phyloP scores from a whole-genome alignment of 2,888 invertebrate genomes.

The Eurytoma californica region DNA sequence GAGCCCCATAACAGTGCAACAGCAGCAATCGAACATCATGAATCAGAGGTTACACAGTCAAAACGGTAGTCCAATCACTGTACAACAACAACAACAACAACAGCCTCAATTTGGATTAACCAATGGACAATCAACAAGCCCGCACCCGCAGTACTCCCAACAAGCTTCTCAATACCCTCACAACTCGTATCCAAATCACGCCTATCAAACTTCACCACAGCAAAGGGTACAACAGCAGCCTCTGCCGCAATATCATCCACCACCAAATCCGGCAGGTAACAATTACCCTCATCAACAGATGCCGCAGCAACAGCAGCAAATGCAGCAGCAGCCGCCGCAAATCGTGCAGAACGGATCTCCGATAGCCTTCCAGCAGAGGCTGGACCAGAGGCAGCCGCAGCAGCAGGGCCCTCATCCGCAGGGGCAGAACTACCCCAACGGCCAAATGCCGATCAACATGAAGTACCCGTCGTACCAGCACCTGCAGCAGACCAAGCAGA shows the following conservation, averaged over 20 bases:
- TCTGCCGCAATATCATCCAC: constrained; percentile 74
- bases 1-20: constrained; percentile 71
- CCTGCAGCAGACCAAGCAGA: constrained; percentile 79
- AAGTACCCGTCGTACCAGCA: constrained; percentile 81
- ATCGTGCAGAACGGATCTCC: constrained; percentile 59
- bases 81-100: constrained; percentile 65
- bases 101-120: constrained; percentile 60
- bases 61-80: constrained; percentile 71
- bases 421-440: constrained; percentile 70
- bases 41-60: constrained; percentile 68
- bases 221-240: constrained; percentile 70
- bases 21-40: constrained; percentile 62
- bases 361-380: constrained; percentile 61
- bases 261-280: constrained; percentile 69
- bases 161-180: constrained; percentile 64
- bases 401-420: constrained; percentile 60
- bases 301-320: constrained; percentile 67
- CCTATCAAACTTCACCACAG: constrained; percentile 66
- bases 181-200: constrained; percentile 64
- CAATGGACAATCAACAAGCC: constrained; percentile 66
- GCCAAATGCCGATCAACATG: constrained; percentile 69
- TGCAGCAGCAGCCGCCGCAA: constrained; percentile 56
- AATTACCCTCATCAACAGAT: constrained; percentile 62
- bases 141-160: constrained; percentile 66
- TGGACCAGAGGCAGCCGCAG: constrained; percentile 70